Conservation (phyloP, 1,140 invertebrate genomes). For the Daktulosphaira vitifoliae region DNA sequence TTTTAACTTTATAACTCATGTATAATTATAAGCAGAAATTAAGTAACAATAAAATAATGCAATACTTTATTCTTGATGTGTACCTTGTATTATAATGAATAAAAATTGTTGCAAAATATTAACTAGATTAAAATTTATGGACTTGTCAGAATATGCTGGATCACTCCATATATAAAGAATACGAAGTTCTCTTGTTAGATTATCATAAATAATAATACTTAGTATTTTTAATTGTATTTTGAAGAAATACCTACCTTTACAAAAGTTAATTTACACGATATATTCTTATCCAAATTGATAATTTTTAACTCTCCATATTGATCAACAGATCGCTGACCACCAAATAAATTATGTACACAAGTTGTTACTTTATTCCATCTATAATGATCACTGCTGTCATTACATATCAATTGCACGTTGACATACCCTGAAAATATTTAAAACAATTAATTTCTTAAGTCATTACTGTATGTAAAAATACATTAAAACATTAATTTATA, state of each 20-base stretch:
- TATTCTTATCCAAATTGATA: slow-evolving; percentile 44
- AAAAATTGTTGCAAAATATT: no score
- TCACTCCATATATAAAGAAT: no score
- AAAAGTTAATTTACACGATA: slow-evolving; percentile 71
- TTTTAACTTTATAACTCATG: no score
- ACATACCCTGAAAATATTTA: slow-evolving; percentile 43
- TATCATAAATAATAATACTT: no score
- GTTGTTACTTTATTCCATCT: slow-evolving; percentile 82
- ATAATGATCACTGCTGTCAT: slow-evolving; percentile 55
- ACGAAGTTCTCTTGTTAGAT: no score
- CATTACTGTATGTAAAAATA: not conserved
- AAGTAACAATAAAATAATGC: no score
- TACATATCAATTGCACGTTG: slow-evolving; percentile 47
- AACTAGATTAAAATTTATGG: no score
- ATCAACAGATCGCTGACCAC: slow-evolving; percentile 74
- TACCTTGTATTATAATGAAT: no score
- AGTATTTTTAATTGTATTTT: no score
- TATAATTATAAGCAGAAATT: no score
- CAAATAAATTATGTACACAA: slow-evolving; percentile 77
- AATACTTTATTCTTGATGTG: no score
- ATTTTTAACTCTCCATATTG: slow-evolving; percentile 77
- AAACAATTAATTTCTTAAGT: slow-evolving; percentile 10
- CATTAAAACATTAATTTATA: not conserved
- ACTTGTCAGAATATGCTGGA: no score
- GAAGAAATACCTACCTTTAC: slow-evolving; percentile 53